phyloP scores from a whole-genome alignment of 2,797 vertebrate genomes.

The Miichthys miiuy region DNA sequence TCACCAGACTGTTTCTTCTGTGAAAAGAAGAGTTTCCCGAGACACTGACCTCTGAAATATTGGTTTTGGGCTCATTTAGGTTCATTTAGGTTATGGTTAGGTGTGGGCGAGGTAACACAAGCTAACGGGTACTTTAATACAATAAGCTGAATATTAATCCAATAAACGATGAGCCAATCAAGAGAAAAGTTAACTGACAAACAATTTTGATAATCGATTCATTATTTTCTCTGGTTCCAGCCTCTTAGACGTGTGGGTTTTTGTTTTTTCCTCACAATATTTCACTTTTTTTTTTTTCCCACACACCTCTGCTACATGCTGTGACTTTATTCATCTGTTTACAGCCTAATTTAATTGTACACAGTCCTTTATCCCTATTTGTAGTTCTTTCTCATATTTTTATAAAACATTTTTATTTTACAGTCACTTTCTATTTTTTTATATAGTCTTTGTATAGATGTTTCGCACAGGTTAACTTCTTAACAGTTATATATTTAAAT shows the following conservation, averaged over 20 bases:
- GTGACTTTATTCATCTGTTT: too few relatives aligned
- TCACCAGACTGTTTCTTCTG: not conserved
- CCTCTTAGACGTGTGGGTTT: not conserved
- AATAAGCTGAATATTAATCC: not conserved
- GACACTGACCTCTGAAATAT: not conserved
- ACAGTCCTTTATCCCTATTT: too few relatives aligned
- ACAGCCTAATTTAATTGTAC: too few relatives aligned
- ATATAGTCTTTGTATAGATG: too few relatives aligned
- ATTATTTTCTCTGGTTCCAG: not conserved
- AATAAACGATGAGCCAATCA: not conserved
- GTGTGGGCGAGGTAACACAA: not conserved
- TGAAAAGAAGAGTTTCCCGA: not conserved
- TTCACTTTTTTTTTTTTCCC: too few relatives aligned
- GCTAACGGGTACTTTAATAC: not conserved
- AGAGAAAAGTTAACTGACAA: not conserved
- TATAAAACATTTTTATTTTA: too few relatives aligned
- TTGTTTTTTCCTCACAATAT: fast-evolving
- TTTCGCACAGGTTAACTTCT: too few relatives aligned
- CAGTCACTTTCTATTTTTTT: too few relatives aligned
- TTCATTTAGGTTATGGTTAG: not conserved
- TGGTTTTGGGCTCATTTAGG: not conserved
- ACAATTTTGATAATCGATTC: not conserved
- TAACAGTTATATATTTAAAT: too few relatives aligned
- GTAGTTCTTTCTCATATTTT: too few relatives aligned
- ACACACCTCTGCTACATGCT: too few relatives aligned